Evolutionary conservation across 2,888 invertebrate species (phyloP).

Genomic region (Drosophila prostipennis): DNA sequence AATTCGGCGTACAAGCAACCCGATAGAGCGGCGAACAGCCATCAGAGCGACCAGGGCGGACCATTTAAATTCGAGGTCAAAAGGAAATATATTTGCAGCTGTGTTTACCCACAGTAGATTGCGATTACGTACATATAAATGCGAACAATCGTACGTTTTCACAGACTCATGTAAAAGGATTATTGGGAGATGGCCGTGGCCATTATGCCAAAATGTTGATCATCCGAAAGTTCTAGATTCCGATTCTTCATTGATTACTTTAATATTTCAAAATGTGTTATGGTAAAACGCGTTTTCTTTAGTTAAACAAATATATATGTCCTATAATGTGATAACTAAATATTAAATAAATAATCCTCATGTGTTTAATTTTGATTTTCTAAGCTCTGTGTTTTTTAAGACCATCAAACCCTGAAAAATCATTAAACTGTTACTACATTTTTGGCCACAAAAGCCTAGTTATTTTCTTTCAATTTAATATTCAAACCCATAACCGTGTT

Average conservation of each 20-base stretch:
- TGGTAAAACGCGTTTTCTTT: not conserved
- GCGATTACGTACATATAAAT: slow-evolving; percentile 40
- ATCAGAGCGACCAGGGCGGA: slow-evolving; percentile 47
- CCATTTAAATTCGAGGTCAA: slow-evolving; percentile 70
- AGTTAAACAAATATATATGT: no score
- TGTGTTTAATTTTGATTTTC: no score
- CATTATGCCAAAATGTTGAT: not conserved
- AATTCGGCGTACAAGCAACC: slow-evolving; percentile 39
- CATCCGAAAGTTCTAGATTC: not conserved
- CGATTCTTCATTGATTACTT: not conserved
- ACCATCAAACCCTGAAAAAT: no score
- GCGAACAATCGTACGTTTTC: slow-evolving; percentile 12
- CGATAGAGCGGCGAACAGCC: slow-evolving; percentile 46
- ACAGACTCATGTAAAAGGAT: slow-evolving; percentile 11
- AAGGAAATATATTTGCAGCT: slow-evolving; percentile 72
- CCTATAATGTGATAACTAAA: no score
- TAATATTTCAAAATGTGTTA: not conserved
- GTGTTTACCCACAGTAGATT: slow-evolving; percentile 66
- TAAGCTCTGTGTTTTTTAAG: no score
- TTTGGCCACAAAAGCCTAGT: no score
- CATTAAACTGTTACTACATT: no score
- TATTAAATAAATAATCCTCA: no score
- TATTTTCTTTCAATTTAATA: no score
- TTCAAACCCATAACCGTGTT: no score
- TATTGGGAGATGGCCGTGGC: slow-evolving; percentile 1